Evolutionary conservation across 2,113 vertebrate genomes (phyloP).

Genomic region (Hipposideros armiger): DNA sequence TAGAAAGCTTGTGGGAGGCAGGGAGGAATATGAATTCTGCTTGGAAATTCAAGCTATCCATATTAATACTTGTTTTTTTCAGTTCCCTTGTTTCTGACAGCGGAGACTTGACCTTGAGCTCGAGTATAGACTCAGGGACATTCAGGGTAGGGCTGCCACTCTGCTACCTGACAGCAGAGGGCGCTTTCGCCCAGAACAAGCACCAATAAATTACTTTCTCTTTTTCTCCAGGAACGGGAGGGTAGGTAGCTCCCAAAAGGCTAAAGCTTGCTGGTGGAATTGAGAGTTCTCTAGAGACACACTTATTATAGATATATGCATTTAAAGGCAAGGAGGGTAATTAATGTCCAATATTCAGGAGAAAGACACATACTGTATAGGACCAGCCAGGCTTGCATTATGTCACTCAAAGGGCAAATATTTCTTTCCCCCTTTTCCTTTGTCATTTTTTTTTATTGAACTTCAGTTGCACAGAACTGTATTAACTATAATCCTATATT

Average conservation of each 20-base stretch:
- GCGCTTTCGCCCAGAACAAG: not conserved
- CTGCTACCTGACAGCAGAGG: conserved; percentile 40
- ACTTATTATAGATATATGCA: not conserved
- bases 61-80: not conserved
- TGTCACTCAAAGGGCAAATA: conserved; percentile 26
- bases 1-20: conserved; percentile 8
- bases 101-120: not conserved
- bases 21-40: not conserved
- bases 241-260: conserved; percentile 44
- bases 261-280: conserved; percentile 44
- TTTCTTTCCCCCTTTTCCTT: not conserved
- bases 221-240: not conserved
- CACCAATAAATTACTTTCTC: not conserved
- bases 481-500: not conserved
- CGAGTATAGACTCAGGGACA: not conserved
- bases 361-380: not conserved
- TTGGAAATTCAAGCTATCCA: conserved; percentile 3
- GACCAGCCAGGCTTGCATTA: not conserved
- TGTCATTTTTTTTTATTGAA: not conserved
- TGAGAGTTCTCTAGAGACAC: conserved; percentile 29
- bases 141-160: not conserved
- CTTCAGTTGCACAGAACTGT: not conserved
- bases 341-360: not conserved
- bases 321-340: conserved; percentile 40
- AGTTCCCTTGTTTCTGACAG: not conserved